Evolutionary conservation across 2,113 vertebrate genomes (phyloP), one percentile per base, ranked within the genome.

Genomic region (Mormyrus iriodes): DNA sequence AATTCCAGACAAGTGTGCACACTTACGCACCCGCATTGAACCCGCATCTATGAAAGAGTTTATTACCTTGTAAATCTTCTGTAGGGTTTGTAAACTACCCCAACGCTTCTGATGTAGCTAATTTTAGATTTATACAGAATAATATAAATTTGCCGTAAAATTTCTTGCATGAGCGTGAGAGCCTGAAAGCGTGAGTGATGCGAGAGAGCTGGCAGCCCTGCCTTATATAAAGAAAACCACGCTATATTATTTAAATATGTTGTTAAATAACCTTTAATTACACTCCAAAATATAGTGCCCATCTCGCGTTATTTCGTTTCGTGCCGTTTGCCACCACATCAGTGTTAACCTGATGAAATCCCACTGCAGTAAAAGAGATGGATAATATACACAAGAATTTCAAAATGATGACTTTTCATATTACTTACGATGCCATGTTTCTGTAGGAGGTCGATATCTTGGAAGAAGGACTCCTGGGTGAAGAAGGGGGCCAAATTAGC

Each of bases 391-490:
- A 17, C 10, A 17, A 76, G 31, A 42, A 19, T 15, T 3, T 79
- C 69, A 39, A 24, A 76, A 31, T 76, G 9, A 65, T 1, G 27
- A 27, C 8, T 76, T 4, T 12, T 39, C 31, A 24, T 35, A 31
- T 5, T 93, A 97, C 98, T 98, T 94, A 99, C 98, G 94, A 99
- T 99, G 87, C 98, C 98, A 86, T 99, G 97, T 92, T 99, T 99
- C 94, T 99, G 98, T 65, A 99, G 95, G 39, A 99, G 96, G 92
- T 99, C 98, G 55, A 99, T 98, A 92, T 99, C 98, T 94, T 99
- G 98, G 94, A 99, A 99, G 94, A 99, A 97, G 2, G 96, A 97
- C 91, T 98, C 98, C 98, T 99, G 92, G 92, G 90, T 69, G 15
- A 90, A 46, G 90, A 73, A 19, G 21, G 91, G 91, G 3, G 35